Conservation (phyloP, 2,113 vertebrate species). For the Sclerurus mexicanus region DNA sequence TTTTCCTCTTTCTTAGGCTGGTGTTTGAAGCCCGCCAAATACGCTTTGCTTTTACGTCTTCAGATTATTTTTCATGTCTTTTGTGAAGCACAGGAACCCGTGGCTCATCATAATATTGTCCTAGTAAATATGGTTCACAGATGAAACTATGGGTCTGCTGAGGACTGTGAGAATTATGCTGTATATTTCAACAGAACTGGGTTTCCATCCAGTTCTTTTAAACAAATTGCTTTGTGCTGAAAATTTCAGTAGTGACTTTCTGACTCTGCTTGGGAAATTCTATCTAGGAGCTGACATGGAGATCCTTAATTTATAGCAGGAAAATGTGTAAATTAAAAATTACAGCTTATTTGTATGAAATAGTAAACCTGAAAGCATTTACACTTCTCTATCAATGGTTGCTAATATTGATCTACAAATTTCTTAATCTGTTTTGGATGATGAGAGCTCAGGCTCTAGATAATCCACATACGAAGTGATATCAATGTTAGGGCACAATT, state of each 20-base stretch:
- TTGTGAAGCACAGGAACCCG: neutral
- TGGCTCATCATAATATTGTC: conserved; percentile 7
- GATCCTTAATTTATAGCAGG: neutral
- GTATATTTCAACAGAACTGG: neutral
- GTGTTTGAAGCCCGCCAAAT: neutral
- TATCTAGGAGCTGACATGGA: neutral
- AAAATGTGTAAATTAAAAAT: neutral
- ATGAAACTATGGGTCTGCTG: conserved; percentile 6
- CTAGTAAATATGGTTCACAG: neutral
- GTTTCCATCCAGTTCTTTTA: neutral
- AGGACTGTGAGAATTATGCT: conserved; percentile 4
- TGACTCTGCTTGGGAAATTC: neutral
- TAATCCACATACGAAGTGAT: conserved; percentile 27
- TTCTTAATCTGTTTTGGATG: conserved; percentile 23
- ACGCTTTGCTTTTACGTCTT: neutral
- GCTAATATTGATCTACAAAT: neutral
- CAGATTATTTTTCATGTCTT: neutral
- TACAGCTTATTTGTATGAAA: neutral
- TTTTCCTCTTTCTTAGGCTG: neutral
- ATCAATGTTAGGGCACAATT: neutral
- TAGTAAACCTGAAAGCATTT: conserved; percentile 6
- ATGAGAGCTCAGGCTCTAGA: neutral
- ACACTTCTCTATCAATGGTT: neutral
- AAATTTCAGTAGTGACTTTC: neutral
- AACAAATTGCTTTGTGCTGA: neutral